A percentile compares a stretch with the other conserved stretches of the same genome.
Conservation (phyloP, 2,888 invertebrate genomes). For the Spatulosminthurus flaviceps region DNA sequence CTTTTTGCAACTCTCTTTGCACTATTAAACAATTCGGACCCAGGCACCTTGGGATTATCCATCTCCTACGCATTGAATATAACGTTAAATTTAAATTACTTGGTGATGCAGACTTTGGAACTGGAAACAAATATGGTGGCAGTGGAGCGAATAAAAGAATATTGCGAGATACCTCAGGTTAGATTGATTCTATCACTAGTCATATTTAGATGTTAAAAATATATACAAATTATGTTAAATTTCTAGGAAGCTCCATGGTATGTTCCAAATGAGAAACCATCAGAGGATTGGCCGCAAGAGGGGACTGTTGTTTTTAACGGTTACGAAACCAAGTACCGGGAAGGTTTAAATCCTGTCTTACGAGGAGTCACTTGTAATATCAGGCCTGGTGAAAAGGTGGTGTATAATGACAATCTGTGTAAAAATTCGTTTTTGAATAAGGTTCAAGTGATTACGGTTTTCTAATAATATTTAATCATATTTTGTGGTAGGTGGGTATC, state of each 20-base stretch:
- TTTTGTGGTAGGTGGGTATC: conserved; percentile 36
- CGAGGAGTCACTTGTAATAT: conserved; percentile 66
- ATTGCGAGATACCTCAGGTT: background rate
- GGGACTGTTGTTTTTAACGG: conserved; percentile 67
- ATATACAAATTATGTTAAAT: background rate
- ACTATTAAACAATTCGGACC: background rate
- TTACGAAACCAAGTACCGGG: conserved; percentile 67
- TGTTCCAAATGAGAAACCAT: conserved; percentile 53
- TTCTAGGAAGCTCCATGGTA: conserved; percentile 64
- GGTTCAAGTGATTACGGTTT: too few relatives aligned
- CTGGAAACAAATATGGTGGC: conserved; percentile 1
- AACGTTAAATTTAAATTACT: conserved; percentile 54
- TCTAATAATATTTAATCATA: background rate
- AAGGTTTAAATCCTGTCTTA: conserved; percentile 68
- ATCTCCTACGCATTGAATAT: conserved; percentile 24
- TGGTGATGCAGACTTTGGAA: conserved; percentile 66
- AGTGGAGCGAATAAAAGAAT: conserved; percentile 4
- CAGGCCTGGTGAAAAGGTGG: conserved; percentile 66
- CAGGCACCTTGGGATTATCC: background rate
- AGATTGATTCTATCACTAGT: background rate
- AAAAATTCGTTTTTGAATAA: background rate
- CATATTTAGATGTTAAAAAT: background rate
- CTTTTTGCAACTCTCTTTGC: background rate
- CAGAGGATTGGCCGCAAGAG: conserved; percentile 67
- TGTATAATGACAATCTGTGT: background rate